These are phyloP conservation scores for Hormaphis cornu DNA, from an alignment of 1,140 invertebrate species.

Conservation along the genomic window DNA sequence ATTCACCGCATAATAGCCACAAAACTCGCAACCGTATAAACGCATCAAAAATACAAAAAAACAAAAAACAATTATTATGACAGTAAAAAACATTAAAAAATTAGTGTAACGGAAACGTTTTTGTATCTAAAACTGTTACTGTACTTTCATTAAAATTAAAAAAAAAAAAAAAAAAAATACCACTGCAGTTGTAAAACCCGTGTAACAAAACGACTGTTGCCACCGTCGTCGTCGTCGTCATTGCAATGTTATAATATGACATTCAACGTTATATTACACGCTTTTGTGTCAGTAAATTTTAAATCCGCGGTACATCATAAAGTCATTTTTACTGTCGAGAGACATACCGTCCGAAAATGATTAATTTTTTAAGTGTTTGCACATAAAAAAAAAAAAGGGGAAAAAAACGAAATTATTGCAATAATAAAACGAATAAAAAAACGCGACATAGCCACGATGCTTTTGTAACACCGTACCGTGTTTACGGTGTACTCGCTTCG, in stretches of 20 bases:
- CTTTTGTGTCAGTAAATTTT: slow-evolving; percentile 8
- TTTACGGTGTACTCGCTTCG: too few species aligned
- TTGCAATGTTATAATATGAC: neutral
- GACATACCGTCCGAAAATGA: slow-evolving; percentile 13
- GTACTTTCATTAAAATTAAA: neutral
- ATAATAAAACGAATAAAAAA: neutral
- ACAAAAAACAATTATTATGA: neutral
- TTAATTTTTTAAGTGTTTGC: slow-evolving; percentile 19
- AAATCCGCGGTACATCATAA: slow-evolving; percentile 17
- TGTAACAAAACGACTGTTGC: neutral
- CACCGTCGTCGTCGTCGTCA: neutral
- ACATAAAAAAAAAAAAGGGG: slow-evolving; percentile 7
- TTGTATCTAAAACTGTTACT: neutral
- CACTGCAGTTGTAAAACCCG: neutral
- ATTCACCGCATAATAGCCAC: too few species aligned
- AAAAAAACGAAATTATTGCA: too few species aligned
- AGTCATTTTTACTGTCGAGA: slow-evolving; percentile 25
- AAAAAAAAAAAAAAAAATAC: neutral
- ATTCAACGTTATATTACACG: neutral
- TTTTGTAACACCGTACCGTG: too few species aligned
- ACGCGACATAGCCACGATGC: neutral
- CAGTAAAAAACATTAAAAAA: neutral
- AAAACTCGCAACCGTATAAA: neutral
- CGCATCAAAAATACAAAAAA: neutral
- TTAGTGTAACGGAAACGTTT: neutral